Conservation (phyloP, 1,140 invertebrate genomes). For the Agrilus planipennis region DNA sequence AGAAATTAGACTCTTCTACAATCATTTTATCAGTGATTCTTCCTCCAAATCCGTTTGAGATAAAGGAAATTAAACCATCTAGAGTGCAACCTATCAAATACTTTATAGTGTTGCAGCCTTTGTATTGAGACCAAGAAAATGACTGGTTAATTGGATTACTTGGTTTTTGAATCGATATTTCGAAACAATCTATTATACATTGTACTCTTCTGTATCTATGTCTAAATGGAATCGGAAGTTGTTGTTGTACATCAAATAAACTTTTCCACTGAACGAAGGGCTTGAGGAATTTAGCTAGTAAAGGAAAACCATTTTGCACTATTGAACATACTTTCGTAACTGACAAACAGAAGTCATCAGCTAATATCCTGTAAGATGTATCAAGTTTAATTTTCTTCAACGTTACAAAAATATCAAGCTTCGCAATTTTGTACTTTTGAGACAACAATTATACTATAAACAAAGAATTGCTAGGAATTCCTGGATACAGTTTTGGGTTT, state of each 20-base stretch:
- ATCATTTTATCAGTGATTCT: constrained; percentile 16
- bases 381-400: constrained; percentile 3
- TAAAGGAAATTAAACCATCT: constrained; percentile 20
- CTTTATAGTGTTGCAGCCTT: constrained; percentile 21
- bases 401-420: background rate
- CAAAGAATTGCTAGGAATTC: background rate
- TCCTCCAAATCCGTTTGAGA: constrained; percentile 21
- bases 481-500: background rate
- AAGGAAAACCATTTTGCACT: background rate
- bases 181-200: constrained; percentile 8
- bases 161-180: constrained; percentile 10
- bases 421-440: background rate
- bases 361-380: background rate
- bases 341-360: background rate
- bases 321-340: background rate
- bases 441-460: background rate
- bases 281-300: background rate
- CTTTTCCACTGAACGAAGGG: background rate
- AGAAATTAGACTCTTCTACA: constrained; percentile 14
- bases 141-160: constrained; percentile 3
- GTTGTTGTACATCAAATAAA: background rate
- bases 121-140: constrained; percentile 8
- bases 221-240: background rate
- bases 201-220: background rate
- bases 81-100: constrained; percentile 19